Evolutionary conservation across 2,113 vertebrate genomes (phyloP).

Genomic region (Ploceus nigricollis): DNA sequence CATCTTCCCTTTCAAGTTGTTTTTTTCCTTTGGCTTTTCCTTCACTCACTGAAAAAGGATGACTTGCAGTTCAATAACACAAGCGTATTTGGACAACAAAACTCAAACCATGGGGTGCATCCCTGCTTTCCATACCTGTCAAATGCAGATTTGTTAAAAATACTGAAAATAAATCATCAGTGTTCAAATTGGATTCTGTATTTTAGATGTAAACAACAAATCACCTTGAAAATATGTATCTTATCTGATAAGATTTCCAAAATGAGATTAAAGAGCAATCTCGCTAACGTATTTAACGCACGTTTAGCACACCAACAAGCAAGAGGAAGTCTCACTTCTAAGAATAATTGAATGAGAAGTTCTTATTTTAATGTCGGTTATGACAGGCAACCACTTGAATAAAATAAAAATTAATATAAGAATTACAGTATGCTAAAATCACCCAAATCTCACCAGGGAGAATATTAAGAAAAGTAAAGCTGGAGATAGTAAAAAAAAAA

Average conservation of each 20-base stretch:
- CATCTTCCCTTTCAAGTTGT: slow-evolving; percentile 10
- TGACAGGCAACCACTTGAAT: background rate
- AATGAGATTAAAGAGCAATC: background rate
- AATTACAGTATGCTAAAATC: background rate
- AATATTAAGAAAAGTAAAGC: background rate
- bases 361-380: background rate
- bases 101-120: background rate
- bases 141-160: background rate
- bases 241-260: background rate
- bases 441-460: background rate
- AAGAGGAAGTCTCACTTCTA: background rate
- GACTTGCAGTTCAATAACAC: background rate
- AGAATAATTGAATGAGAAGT: background rate
- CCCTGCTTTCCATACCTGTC: background rate
- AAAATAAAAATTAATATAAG: background rate
- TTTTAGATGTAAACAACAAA: background rate
- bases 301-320: background rate
- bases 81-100: slow-evolving; percentile 8
- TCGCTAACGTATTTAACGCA: background rate
- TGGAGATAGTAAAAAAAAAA: background rate
- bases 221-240: background rate
- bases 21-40: background rate
- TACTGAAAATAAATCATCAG: background rate
- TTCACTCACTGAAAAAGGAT: background rate
- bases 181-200: background rate